Evolutionary conservation across 1,140 invertebrate species (phyloP), one percentile per base, ranked within the genome.

Genomic region (Sinella curviseta): DNA sequence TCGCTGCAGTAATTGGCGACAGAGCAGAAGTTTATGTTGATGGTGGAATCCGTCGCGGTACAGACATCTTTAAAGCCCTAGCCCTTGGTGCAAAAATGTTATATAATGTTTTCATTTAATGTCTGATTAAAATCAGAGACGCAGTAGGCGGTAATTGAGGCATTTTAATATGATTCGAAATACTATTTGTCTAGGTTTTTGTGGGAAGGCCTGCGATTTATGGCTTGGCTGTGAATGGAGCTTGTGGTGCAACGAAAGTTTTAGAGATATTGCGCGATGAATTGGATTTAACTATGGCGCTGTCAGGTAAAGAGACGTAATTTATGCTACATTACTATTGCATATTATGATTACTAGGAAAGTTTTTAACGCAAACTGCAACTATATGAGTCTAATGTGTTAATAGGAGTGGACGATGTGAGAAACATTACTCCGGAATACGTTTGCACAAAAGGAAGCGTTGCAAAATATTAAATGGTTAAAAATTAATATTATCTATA

Each of bases 261-360:
- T 54, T 81, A 33, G 39, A 76, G 17, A 39, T 81, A 16, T 31
- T 79, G 4, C 74, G 78, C 30, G 74, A 81, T 12, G 80, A 81
- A 57, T 17, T 81, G 14, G 80, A 81, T 75, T 31, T 79, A 26
- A 78, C 80, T 31, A 81, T 81, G 80, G 80, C 80, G 4, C 57
- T 88, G 97, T 73, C 89, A 92, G 83, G 95, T 95, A 92, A 88
- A 82, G 4, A 28, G 12, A 3, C 4, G 12, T 74, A 8, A 16
- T 74, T 60, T n/a, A 60, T 60, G 57, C 14, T 60, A 14, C 57
- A 4, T 60, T n/a, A 60, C 39, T 20, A 48, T 12, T n/a, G 57
- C 57, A 60, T 26, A 60, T n/a, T 4, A 60, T 26, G 8, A 60
- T 60, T 16, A 60, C 57, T 48, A 48, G 4, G 17, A 48, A 8